These are phyloP conservation scores for Uria aalge DNA, from an alignment of 2,113 vertebrate genomes.

Conservation along the genomic window DNA sequence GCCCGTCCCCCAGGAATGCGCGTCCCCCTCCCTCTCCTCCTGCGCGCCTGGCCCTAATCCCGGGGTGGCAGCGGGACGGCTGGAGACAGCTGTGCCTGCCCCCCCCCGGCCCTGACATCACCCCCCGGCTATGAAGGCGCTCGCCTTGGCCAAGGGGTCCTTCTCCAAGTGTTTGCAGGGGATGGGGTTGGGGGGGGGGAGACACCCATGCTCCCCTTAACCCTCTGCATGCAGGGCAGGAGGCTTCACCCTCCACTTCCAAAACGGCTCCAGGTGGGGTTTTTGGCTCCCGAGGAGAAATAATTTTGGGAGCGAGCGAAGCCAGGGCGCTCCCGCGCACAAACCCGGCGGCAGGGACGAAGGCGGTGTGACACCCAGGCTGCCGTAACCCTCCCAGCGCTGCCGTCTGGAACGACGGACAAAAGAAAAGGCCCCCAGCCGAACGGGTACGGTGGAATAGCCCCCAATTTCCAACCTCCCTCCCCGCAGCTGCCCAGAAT, in stretches of 20 bases:
- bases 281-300: not conserved
- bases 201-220: not conserved
- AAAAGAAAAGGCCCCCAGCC: not conserved
- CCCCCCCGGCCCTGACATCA: not conserved
- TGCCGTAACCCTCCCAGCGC: fast-evolving
- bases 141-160: not conserved
- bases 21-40: not conserved
- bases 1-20: slow-evolving; percentile 59
- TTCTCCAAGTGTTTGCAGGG: not conserved
- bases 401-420: fast-evolving
- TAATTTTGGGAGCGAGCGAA: fast-evolving
- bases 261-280: not conserved
- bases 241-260: fast-evolving
- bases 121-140: not conserved
- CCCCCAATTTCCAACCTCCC: not conserved
- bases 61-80: slow-evolving; percentile 13
- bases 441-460: fast-evolving
- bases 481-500: not conserved
- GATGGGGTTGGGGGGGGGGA: not conserved
- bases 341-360: fast-evolving
- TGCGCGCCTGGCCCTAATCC: slow-evolving; percentile 14
- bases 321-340: fast-evolving
- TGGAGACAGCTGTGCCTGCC: slow-evolving; percentile 71
- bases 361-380: fast-evolving
- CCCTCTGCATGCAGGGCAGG: not conserved